A percentile compares a stretch with the other conserved stretches of the same genome.
Conservation (phyloP, 1,140 invertebrate species). For the Lasaia peninsularis region DNA sequence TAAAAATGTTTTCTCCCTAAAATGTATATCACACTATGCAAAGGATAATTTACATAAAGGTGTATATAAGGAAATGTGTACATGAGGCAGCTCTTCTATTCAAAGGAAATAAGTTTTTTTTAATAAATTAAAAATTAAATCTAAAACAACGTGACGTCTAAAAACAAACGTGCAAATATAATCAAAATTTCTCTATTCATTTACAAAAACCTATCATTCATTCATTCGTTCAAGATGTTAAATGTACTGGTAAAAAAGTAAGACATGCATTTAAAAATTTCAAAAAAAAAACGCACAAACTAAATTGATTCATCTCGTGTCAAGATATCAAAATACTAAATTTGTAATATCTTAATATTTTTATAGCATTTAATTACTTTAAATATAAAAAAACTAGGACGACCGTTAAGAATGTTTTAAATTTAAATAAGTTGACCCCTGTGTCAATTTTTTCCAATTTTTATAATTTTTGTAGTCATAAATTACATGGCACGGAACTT, state of each 20-base stretch:
- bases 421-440: too few species aligned
- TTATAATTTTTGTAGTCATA: too few species aligned
- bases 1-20: background rate
- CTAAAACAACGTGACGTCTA: slow-evolving; percentile 8
- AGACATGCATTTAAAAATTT: background rate
- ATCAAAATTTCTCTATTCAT: background rate
- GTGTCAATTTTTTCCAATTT: too few species aligned
- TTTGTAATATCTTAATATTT: too few species aligned
- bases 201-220: background rate
- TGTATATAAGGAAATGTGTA: slow-evolving; percentile 6
- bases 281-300: too few species aligned
- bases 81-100: slow-evolving; percentile 5
- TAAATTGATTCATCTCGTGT: too few species aligned
- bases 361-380: too few species aligned
- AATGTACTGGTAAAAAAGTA: background rate
- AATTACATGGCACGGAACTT: too few species aligned
- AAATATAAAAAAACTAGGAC: too few species aligned
- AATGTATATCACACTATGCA: slow-evolving; percentile 9
- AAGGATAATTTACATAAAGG: slow-evolving; percentile 6
- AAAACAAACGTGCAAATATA: slow-evolving; percentile 17
- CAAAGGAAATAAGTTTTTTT: slow-evolving; percentile 6
- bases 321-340: too few species aligned
- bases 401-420: too few species aligned
- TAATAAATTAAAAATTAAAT: slow-evolving; percentile 1
- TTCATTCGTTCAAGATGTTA: background rate